A percentile compares a stretch with the other conserved stretches of the same genome.
Evolutionary conservation across 2,797 vertebrate genomes (phyloP).

Genomic region (Lindbergichthys nudifrons): DNA sequence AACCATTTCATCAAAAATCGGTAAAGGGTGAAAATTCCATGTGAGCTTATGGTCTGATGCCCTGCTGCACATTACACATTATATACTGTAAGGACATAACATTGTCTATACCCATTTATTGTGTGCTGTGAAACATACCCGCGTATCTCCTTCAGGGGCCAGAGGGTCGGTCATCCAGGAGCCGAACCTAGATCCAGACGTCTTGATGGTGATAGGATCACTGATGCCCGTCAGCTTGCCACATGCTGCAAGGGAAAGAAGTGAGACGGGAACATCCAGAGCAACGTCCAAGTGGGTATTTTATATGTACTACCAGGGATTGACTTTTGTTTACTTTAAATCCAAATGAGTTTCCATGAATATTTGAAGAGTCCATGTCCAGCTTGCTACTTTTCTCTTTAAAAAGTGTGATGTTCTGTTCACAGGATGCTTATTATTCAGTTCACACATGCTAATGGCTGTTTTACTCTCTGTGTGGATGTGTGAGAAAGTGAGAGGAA

Average conservation of each 20-base stretch:
- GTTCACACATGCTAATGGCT: constrained; percentile 66
- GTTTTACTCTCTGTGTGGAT: constrained; percentile 57
- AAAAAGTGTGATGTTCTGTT: constrained; percentile 5
- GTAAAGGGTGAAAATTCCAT: no score
- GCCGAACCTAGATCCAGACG: constrained; percentile 96
- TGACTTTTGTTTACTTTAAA: constrained; percentile 42
- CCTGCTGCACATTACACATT: not conserved
- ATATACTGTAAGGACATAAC: not conserved
- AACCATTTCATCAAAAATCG: not conserved
- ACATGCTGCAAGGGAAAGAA: constrained; percentile 88
- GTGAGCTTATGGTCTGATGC: not conserved
- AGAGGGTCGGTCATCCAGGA: constrained; percentile 99
- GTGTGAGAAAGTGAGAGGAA: constrained; percentile 55
- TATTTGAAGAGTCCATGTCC: constrained; percentile 31
- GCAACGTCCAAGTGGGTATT: constrained; percentile 7
- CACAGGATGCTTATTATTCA: constrained; percentile 61
- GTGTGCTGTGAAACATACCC: constrained; percentile 83
- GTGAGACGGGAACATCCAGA: constrained; percentile 49
- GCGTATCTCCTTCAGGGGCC: constrained; percentile 94
- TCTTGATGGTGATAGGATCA: constrained; percentile 96
- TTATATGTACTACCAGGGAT: constrained; percentile 7
- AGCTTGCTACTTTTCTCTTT: constrained; percentile 26
- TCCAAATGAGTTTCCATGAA: constrained; percentile 32
- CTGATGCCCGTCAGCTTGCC: constrained; percentile 98
- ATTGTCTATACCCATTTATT: not conserved